Base-by-base conservation (phyloP, 2,888 invertebrate species). In the Bembecia ichneumoniformis region DNA sequence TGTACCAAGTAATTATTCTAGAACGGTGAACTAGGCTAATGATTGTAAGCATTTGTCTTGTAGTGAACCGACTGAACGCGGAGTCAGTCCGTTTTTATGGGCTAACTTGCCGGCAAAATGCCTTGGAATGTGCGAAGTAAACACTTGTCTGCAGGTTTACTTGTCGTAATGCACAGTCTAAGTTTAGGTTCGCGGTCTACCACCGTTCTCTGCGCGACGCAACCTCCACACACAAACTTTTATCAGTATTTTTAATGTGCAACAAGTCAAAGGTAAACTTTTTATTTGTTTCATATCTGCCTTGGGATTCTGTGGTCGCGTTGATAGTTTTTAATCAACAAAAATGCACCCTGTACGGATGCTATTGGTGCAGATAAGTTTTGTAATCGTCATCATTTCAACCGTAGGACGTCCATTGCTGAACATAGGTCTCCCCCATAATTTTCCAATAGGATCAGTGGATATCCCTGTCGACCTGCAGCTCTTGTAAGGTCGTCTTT, bases 131-230 rank as follows among this genome's bases (percentile, higher is more conserved):
- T 80, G 80, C 77, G 74, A 77, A 80, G 75, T 79, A 80, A 83
- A 83, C 82, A 82, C 81, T 82, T 81, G 79, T 82, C 77, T 83
- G 77, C 81, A 80, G 78, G 77, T 81, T 81, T 72, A 71, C 76
- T 78, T 76, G 72, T 76, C 73, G 79, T 82, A 79, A 78, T 77
- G 81, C 74, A n/a, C n/a, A 74, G 76, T 71, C 64, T 66, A 81
- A 84, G 80, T 86, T 84, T 73, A 59, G 54, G 68, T 69, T 63
- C 68, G 67, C 65, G 66, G 74, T 74, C 69, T 71, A 62, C 77
- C 75, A 66, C 74, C 60, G 61, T 57, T 15, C 40, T 13, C 40
- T 10, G 66, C 58, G 64, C 40, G 1, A 65, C 58, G 64, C 66
- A 71, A 77, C 15, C 76, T 76, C 64, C 52, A 47, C 59, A 63